Evolutionary conservation across 2,888 invertebrate species (phyloP).

Genomic region (Cinara cedri): DNA sequence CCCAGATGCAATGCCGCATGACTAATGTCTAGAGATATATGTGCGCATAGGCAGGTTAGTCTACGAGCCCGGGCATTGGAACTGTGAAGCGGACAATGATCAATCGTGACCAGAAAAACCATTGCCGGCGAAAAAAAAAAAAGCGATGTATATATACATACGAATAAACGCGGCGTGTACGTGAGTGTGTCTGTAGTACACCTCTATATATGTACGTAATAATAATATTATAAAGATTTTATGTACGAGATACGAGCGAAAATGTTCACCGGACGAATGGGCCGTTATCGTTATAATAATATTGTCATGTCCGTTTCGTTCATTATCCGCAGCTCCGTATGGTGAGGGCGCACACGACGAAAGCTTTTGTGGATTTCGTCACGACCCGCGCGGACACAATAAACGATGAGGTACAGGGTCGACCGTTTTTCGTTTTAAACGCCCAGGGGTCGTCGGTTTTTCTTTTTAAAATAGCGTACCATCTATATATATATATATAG

Average conservation of each 20-base stretch:
- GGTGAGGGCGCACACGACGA: too few relatives aligned
- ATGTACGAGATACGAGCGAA: conserved; percentile 4
- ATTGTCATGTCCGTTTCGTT: conserved; percentile 27
- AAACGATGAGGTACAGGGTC: too few relatives aligned
- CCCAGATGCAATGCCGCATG: conserved; percentile 54
- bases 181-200: not conserved
- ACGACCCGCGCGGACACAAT: too few relatives aligned
- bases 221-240: not conserved
- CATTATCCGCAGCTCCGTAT: not conserved
- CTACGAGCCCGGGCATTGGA: conserved; percentile 28
- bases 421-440: too few relatives aligned
- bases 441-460: too few relatives aligned
- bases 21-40: conserved; percentile 30
- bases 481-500: too few relatives aligned
- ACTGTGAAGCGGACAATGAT: conserved; percentile 52
- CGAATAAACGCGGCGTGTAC: not conserved
- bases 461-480: too few relatives aligned
- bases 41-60: not conserved
- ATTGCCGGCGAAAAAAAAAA: conserved; percentile 42
- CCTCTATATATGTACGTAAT: not conserved
- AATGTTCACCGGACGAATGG: not conserved
- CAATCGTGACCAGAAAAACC: conserved; percentile 56
- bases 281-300: not conserved
- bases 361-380: too few relatives aligned
- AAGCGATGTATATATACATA: not conserved